Percentiles rank a stretch among this genome's conserved stretches.
phyloP scores from a whole-genome alignment of 2,797 vertebrate species.

The Acomys russatus region DNA sequence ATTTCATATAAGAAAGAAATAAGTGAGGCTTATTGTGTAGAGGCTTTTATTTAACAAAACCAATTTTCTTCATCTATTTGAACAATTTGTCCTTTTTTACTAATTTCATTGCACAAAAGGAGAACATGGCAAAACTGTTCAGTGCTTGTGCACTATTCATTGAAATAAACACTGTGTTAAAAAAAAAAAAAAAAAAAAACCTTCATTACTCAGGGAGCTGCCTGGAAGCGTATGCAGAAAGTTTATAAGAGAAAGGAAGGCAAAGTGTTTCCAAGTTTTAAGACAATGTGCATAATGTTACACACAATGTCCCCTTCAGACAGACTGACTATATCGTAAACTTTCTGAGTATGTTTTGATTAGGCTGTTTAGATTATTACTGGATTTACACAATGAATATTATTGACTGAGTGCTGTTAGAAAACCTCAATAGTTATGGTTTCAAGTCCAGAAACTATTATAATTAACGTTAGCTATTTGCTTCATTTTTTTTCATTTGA shows the following conservation, averaged over 20 bases:
- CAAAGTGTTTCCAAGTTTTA: background rate
- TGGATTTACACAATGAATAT: background rate
- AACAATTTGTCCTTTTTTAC: background rate
- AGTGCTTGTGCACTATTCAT: no score
- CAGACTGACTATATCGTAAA: background rate
- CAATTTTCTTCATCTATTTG: background rate
- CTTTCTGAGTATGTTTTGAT: background rate
- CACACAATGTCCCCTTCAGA: accelerated
- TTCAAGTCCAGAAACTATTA: background rate
- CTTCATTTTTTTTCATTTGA: background rate
- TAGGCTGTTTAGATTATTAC: background rate
- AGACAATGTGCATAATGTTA: background rate
- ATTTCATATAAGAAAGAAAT: no score
- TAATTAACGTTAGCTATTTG: background rate
- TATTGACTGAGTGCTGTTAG: background rate
- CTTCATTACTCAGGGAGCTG: background rate
- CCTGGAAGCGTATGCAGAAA: background rate
- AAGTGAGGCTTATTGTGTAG: background rate
- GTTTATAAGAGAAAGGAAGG: no score
- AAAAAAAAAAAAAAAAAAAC: no score
- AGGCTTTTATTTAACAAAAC: background rate
- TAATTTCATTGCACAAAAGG: no score
- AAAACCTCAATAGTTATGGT: background rate
- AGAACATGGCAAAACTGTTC: no score
- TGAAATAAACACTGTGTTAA: background rate